Evolutionary conservation across 2,888 invertebrate species (phyloP), one percentile per base, ranked within the genome.

Genomic region (Tipula helvola): DNA sequence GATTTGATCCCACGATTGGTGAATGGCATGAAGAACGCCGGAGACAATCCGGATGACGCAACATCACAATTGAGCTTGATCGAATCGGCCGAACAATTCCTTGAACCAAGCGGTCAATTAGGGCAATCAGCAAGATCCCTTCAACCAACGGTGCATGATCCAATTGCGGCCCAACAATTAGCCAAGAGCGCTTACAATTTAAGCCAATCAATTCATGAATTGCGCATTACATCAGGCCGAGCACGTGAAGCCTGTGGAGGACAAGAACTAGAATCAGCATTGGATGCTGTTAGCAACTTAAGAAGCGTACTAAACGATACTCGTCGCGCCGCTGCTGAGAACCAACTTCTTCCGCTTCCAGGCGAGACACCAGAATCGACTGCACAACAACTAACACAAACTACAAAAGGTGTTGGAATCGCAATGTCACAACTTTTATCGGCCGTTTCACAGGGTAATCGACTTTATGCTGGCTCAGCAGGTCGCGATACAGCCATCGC

Each of bases 401-500:
- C 93, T 0, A 91, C 92, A 1, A 97, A 97, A 90, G 93, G 95
- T 84, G 96, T 97, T 0, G 96, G 96, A 86, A 95, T 96, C 86
- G 94, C 95, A 57, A 94, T 98, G 89, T 96, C 98, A 4, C 96
- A 97, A 90, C 92, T 99, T 87, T 93, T 98, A 86, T 96, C 97
- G 16, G 97, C 97, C 0, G 96, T 97, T 18, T 94, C 96, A 12
- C 96, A 95, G 90, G 95, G 95, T 4, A 97, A 97, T 90, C 94
- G 96, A 87, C 94, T 93, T 89, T 96, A 96, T 89, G 96, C 96
- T 0, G 96, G 96, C 3, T 95, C 95, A 88, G 96, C 97, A 1
- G 96, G 96, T 0, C 93, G 96, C 39, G 96, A 96, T 89, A 96
- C 97, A 0, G 96, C 97, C 0, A 93, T 95, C 88, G 94, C 95